Conservation (phyloP, 2,797 vertebrate genomes). For the Jordanella pulchra region DNA sequence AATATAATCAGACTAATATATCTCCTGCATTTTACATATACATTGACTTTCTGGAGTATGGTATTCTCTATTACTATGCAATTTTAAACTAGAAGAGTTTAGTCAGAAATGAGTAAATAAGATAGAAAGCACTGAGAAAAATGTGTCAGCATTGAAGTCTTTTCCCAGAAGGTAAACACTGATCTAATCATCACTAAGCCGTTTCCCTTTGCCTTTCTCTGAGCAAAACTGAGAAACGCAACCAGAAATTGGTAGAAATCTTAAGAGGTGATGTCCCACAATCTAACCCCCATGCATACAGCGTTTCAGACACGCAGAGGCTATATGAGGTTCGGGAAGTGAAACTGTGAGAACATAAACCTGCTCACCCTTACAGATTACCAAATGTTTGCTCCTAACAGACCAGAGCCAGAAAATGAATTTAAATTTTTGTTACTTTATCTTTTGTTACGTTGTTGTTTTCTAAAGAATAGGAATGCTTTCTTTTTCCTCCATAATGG, state of each 20-base stretch:
- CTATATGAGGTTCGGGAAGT: slow-evolving; percentile 23
- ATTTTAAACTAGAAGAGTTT: not conserved
- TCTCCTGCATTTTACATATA: not conserved
- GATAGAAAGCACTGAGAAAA: slow-evolving; percentile 27
- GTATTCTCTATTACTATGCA: not conserved
- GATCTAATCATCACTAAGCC: slow-evolving; percentile 15
- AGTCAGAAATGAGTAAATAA: slow-evolving; percentile 10
- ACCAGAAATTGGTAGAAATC: slow-evolving; percentile 28
- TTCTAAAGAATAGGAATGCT: not conserved
- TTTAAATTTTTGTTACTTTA: not conserved
- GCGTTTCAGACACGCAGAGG: not conserved
- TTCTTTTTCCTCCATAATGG: not conserved
- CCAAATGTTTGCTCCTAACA: not conserved
- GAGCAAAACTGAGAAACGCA: slow-evolving; percentile 70
- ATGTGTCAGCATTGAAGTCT: slow-evolving; percentile 26
- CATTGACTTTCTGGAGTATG: not conserved
- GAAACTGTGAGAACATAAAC: slow-evolving; percentile 40
- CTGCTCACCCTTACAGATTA: not conserved
- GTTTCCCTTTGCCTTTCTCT: slow-evolving; percentile 25
- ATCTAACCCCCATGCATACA: not conserved
- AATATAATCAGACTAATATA: no score
- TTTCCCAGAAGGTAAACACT: slow-evolving; percentile 37
- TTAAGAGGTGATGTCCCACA: not conserved
- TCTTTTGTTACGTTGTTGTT: not conserved
- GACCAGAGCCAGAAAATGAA: not conserved